Conservation (phyloP, 2,113 vertebrate species). For the Grus americana region DNA sequence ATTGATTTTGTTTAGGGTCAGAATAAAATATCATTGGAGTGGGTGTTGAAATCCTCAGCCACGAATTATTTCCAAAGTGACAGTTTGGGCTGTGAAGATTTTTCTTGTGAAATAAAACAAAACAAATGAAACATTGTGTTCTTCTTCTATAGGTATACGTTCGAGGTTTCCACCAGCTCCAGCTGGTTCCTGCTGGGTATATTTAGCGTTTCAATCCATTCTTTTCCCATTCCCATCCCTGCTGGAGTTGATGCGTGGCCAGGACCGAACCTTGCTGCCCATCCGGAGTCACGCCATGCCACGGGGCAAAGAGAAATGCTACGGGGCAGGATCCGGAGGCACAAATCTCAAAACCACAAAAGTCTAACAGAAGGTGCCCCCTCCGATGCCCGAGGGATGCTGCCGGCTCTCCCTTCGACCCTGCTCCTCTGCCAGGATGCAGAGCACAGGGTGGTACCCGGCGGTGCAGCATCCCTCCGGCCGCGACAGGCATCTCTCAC, state of each 20-base stretch:
- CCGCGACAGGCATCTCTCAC: background rate
- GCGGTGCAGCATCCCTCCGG: background rate
- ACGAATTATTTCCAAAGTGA: conserved; percentile 59
- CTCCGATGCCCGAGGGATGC: accelerated
- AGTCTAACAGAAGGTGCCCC: no score
- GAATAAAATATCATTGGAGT: conserved; percentile 68
- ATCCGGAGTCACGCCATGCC: background rate
- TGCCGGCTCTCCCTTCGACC: accelerated
- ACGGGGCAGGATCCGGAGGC: background rate
- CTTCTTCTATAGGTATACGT: background rate
- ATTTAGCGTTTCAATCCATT: background rate
- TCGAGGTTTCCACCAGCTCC: conserved; percentile 14
- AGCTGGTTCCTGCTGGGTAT: conserved; percentile 33
- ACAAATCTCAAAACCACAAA: background rate
- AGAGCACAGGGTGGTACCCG: background rate
- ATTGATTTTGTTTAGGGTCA: conserved; percentile 70
- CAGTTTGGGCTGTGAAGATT: conserved; percentile 36
- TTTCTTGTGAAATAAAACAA: conserved; percentile 63
- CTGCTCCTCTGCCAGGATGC: accelerated
- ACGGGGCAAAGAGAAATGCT: background rate
- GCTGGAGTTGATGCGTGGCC: background rate
- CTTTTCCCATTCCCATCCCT: background rate
- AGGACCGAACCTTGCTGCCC: background rate
- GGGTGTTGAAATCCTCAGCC: conserved; percentile 63
- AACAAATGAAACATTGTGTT: conserved; percentile 53